Conservation (phyloP, 2,797 vertebrate genomes). For the Esox masquinongy region DNA sequence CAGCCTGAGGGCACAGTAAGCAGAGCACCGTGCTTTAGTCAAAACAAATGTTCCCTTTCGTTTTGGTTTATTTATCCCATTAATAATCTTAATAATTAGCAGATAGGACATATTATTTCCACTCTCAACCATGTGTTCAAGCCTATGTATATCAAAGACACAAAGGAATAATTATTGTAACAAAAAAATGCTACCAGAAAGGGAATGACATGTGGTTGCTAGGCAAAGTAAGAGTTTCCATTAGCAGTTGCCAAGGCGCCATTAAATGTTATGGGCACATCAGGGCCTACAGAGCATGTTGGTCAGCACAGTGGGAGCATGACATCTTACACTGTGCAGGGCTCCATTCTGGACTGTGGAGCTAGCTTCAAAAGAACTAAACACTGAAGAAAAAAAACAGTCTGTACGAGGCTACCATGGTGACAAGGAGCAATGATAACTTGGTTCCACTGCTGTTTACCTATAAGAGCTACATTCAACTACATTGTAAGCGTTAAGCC, state of each 20-base stretch:
- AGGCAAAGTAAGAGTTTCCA: conserved; percentile 81
- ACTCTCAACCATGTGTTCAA: conserved; percentile 43
- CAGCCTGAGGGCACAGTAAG: conserved; percentile 53
- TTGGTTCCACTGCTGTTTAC: neutral
- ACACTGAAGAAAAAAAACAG: conserved; percentile 60
- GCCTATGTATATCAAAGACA: conserved; percentile 60
- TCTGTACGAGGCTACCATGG: conserved; percentile 54
- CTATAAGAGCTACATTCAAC: neutral
- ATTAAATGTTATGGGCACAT: conserved; percentile 84
- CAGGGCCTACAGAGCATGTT: conserved; percentile 69
- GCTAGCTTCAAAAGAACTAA: conserved; percentile 76
- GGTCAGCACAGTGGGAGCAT: conserved; percentile 78
- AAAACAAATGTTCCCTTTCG: conserved; percentile 71
- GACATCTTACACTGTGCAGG: conserved; percentile 83
- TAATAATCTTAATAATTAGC: conserved; percentile 73
- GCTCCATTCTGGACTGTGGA: conserved; percentile 71
- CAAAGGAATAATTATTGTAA: conserved; percentile 61
- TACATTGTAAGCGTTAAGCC: conserved; percentile 50
- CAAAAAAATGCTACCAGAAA: conserved; percentile 52
- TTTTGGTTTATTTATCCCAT: conserved; percentile 64
- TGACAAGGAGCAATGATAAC: conserved; percentile 50
- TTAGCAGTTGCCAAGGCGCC: conserved; percentile 76
- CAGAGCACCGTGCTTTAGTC: conserved; percentile 54
- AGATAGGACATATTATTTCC: conserved; percentile 59
- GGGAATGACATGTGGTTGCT: conserved; percentile 66